Evolutionary conservation across 1,140 invertebrate genomes (phyloP), one percentile per base, ranked within the genome.

Genomic region (Drosophila saltans): DNA sequence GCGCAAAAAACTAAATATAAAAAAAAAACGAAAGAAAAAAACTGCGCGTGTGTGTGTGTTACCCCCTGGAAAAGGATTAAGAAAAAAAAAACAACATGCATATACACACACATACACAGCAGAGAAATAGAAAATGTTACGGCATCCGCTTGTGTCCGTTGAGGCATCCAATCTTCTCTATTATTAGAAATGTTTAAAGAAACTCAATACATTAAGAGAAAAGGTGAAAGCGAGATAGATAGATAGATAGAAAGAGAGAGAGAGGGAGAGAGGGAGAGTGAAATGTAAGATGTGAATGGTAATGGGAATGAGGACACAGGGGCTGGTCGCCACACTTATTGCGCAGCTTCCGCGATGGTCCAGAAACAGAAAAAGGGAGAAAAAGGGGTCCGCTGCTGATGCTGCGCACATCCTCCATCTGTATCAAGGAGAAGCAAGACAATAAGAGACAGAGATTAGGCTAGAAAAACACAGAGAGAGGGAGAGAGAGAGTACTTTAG

Each of bases 271-370:
- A 26, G 36, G 28, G 36, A 61, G 52, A 55, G 59, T 66, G 56
- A 48, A 24, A 52, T 26, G 21, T 36, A 36, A 36, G 33, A 36
- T 36, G 33, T 36, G 33, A 52, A 52, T 4, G 30, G 5, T 5
- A 33, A 16, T 33, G 33, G 9, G 40, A 33, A 57, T 24, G 40
- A 43, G 40, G 33, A 45, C 40, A 41, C 40, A 41, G 58, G 73
- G 69, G 63, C 69, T 78, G 80, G 77, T 69, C 73, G 81, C 69
- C 81, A 84, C 82, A 80, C 82, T 84, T 84, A 86, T 83, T 86
- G 76, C 82, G 82, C 82, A 86, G 82, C 82, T 67, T 86, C 82
- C 83, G 71, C 52, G 58, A 80, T 80, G 62, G 65, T 70, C 61
- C 66, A 59, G 21, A 48, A 28, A 24, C 7, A 24, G 5, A 48